Evolutionary conservation across 2,797 vertebrate genomes (phyloP).

Genomic region (Pristis pectinata): DNA sequence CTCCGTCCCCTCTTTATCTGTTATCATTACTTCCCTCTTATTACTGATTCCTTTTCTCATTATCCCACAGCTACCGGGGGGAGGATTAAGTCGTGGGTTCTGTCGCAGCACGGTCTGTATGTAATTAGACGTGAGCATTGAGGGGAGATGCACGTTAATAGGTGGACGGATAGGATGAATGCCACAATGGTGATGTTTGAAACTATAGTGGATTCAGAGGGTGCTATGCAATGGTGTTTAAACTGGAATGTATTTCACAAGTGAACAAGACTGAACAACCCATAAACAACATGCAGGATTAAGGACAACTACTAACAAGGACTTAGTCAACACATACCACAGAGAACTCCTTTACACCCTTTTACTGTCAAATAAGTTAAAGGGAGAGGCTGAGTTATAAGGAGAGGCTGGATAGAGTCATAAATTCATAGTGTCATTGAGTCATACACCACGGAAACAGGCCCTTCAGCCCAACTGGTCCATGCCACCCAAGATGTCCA

Average conservation of each 20-base stretch:
- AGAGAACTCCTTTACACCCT: not conserved
- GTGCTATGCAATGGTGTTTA: not conserved
- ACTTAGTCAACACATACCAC: not conserved
- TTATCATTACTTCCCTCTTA: slow-evolving; percentile 1
- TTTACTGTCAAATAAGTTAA: not conserved
- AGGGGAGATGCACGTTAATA: not conserved
- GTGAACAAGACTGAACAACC: not conserved
- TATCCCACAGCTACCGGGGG: not conserved
- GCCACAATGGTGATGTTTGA: not conserved
- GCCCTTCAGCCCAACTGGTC: too few species aligned
- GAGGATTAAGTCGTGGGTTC: not conserved
- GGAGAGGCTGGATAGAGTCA: too few species aligned
- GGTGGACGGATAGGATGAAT: not conserved
- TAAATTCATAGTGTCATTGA: too few species aligned
- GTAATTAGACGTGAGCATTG: not conserved
- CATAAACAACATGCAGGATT: not conserved
- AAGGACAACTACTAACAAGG: not conserved
- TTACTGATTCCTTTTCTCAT: slow-evolving; percentile 17
- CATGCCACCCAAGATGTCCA: too few species aligned
- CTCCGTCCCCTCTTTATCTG: slow-evolving; percentile 2
- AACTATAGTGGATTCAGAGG: not conserved
- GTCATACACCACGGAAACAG: too few species aligned
- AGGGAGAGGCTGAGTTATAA: too few species aligned
- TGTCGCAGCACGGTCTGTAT: not conserved
- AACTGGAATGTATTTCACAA: not conserved